Conservation (phyloP, 1,140 invertebrate species). For the Euura saliciscinereae region DNA sequence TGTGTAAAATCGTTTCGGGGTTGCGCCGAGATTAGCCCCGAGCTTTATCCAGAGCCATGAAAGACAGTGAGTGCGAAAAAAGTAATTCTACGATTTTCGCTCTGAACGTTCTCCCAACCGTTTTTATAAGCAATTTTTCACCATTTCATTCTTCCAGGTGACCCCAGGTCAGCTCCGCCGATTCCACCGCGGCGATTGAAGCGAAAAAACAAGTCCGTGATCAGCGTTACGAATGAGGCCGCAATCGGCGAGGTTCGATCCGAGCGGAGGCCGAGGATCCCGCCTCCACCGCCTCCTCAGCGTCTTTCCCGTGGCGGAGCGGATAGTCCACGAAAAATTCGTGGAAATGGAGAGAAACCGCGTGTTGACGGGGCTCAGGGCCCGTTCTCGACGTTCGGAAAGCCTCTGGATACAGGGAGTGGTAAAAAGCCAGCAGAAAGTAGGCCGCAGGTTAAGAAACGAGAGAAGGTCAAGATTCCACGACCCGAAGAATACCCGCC, state of each 20-base stretch:
- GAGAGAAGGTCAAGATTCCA: constrained; percentile 12
- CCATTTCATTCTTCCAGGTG: constrained; percentile 36
- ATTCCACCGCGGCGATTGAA: constrained; percentile 52
- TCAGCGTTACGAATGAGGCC: constrained; percentile 2
- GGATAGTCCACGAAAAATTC: neutral
- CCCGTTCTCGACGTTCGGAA: constrained; percentile 10
- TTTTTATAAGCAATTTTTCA: too few species aligned
- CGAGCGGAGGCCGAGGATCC: constrained; percentile 30
- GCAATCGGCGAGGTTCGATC: constrained; percentile 12
- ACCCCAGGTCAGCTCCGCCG: constrained; percentile 40
- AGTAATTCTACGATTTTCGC: too few species aligned
- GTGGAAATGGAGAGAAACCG: neutral
- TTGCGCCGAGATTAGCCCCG: neutral
- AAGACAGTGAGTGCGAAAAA: neutral
- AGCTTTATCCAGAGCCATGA: neutral
- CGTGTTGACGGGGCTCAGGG: neutral
- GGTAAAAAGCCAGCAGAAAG: neutral
- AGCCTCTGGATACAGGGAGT: neutral
- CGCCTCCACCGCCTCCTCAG: constrained; percentile 38
- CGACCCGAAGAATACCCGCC: constrained; percentile 35
- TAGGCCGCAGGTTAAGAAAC: neutral
- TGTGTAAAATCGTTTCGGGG: neutral
- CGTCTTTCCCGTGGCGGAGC: neutral
- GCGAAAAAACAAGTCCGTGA: constrained; percentile 34
- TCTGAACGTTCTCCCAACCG: too few species aligned